Evolutionary conservation across 2,113 vertebrate species (phyloP).

Genomic region (Epinephelus lanceolatus): DNA sequence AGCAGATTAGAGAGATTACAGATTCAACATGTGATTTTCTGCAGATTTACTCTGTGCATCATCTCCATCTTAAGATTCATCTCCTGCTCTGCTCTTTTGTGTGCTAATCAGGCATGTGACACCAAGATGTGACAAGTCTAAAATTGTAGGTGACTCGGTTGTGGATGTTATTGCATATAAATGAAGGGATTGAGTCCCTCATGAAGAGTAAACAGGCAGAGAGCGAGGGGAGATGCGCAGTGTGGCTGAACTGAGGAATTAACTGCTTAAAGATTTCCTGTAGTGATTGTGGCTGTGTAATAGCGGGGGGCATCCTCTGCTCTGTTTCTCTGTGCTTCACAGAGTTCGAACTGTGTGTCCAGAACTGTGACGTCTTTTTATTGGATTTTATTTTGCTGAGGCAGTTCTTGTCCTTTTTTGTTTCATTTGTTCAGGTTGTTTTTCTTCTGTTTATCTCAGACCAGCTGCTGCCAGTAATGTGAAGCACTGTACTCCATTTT

Average conservation of each 20-base stretch:
- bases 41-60: slow-evolving; percentile 8
- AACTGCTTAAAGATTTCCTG: slow-evolving; percentile 16
- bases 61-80: slow-evolving; percentile 55
- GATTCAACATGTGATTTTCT: slow-evolving; percentile 7
- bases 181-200: slow-evolving; percentile 50
- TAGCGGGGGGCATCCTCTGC: background rate
- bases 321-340: background rate
- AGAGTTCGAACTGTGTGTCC: background rate
- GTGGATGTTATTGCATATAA: slow-evolving; percentile 64
- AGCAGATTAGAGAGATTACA: slow-evolving; percentile 36
- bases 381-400: background rate
- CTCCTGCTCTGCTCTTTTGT: slow-evolving; percentile 30
- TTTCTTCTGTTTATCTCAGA: slow-evolving; percentile 16
- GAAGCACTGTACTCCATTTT: slow-evolving; percentile 9
- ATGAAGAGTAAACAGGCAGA: slow-evolving; percentile 22
- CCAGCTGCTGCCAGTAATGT: background rate
- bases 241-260: slow-evolving; percentile 11
- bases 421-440: background rate
- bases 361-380: background rate
- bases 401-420: background rate
- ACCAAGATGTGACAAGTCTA: slow-evolving; percentile 53
- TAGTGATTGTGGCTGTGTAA: background rate
- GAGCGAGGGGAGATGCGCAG: background rate
- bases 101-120: slow-evolving; percentile 65
- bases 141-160: slow-evolving; percentile 51